These are phyloP conservation scores for Aethes cnicana DNA, from an alignment of 2,888 invertebrate species.

Conservation along the genomic window DNA sequence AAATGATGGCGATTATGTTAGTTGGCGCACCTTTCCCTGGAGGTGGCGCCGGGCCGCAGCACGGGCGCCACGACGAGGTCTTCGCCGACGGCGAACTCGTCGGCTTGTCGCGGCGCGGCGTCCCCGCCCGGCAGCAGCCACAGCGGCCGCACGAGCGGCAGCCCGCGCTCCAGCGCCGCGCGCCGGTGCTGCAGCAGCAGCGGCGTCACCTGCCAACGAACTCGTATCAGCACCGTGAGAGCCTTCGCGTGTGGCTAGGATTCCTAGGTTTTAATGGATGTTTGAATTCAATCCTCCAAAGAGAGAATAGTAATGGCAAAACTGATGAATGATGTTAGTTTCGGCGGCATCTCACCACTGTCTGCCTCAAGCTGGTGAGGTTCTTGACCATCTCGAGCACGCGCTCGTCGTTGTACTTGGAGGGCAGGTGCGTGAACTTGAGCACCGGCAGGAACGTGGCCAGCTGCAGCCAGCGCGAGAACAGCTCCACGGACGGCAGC, in stretches of 20 bases:
- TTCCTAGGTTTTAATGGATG: too few species aligned
- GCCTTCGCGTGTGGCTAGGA: too few species aligned
- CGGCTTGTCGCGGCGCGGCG: slow-evolving; percentile 88
- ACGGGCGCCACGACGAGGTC: slow-evolving; percentile 96
- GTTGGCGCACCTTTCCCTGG: slow-evolving; percentile 89
- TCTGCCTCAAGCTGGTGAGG: slow-evolving; percentile 88
- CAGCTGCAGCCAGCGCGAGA: slow-evolving; percentile 94
- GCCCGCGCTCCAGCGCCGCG: slow-evolving; percentile 90
- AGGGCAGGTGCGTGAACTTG: slow-evolving; percentile 94
- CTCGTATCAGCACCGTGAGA: too few species aligned
- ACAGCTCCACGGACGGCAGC: slow-evolving; percentile 90
- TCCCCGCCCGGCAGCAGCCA: slow-evolving; percentile 95
- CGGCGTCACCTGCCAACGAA: slow-evolving; percentile 84
- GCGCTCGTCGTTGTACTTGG: slow-evolving; percentile 91
- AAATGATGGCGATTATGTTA: too few species aligned
- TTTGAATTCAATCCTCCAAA: too few species aligned
- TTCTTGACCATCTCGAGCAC: slow-evolving; percentile 90
- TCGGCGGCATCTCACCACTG: too few species aligned
- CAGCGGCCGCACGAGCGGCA: slow-evolving; percentile 92
- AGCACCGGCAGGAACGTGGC: slow-evolving; percentile 95
- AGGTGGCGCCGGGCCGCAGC: slow-evolving; percentile 85
- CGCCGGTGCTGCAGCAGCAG: slow-evolving; percentile 88
- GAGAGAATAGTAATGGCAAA: too few species aligned
- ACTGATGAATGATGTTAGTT: too few species aligned
- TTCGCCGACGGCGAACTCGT: slow-evolving; percentile 95